These are phyloP conservation scores for Rhagoletis zephyria DNA, from an alignment of 1,140 invertebrate species.

Conservation along the genomic window DNA sequence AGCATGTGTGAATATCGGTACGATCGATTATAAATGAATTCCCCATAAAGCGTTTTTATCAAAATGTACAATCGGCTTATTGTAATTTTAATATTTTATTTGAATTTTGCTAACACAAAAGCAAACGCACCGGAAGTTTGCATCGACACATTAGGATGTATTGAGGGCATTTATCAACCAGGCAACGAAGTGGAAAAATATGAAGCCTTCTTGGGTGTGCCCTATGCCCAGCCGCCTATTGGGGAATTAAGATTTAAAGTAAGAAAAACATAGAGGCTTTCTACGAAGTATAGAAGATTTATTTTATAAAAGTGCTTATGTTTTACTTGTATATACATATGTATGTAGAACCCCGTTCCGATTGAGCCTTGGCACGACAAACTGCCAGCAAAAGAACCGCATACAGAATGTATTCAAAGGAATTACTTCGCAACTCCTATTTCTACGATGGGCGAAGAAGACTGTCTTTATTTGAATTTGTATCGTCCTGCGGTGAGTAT, in stretches of 20 bases:
- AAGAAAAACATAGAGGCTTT: neutral
- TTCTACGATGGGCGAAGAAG: slow-evolving; percentile 72
- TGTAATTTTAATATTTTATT: neutral
- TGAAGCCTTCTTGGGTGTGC: slow-evolving; percentile 70
- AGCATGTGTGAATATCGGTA: neutral
- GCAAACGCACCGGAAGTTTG: slow-evolving; percentile 61
- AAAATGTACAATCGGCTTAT: neutral
- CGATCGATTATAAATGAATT: neutral
- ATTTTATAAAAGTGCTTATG: neutral
- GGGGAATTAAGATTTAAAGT: slow-evolving; percentile 64
- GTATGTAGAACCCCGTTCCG: slow-evolving; percentile 63
- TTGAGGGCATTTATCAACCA: slow-evolving; percentile 61
- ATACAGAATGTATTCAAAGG: slow-evolving; percentile 63
- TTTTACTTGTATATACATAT: too few relatives aligned
- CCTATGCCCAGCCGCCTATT: slow-evolving; percentile 67
- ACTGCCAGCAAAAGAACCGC: slow-evolving; percentile 59
- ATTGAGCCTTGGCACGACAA: slow-evolving; percentile 59
- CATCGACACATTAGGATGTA: slow-evolving; percentile 63
- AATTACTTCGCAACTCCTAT: slow-evolving; percentile 55
- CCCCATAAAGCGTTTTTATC: neutral
- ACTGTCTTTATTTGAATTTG: slow-evolving; percentile 79
- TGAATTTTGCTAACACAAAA: neutral
- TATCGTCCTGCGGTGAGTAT: slow-evolving; percentile 75
- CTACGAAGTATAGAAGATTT: neutral
- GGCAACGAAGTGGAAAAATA: slow-evolving; percentile 59